Evolutionary conservation across 2,888 invertebrate genomes (phyloP).

Genomic region (Tetrapedia diversipes): DNA sequence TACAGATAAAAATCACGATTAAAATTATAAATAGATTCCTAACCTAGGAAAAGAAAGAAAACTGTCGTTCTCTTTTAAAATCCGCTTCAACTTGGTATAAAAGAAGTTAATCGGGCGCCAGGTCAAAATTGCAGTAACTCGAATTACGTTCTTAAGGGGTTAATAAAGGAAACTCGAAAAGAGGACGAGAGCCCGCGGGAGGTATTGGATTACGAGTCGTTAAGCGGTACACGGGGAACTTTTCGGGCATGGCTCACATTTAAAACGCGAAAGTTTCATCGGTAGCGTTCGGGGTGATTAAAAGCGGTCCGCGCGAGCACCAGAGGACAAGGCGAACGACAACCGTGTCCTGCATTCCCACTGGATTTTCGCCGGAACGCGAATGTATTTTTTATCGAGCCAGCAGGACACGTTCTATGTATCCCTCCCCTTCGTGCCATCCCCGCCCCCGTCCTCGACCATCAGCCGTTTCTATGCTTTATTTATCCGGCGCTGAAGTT

Average conservation of each 20-base stretch:
- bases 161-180: no score
- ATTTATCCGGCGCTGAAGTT: constrained; percentile 46
- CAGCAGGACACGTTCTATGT: not conserved
- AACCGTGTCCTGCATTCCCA: not conserved
- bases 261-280: constrained; percentile 18
- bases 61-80: no score
- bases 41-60: no score
- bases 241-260: not conserved
- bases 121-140: no score
- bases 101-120: no score
- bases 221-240: constrained; percentile 11
- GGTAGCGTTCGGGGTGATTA: constrained; percentile 13
- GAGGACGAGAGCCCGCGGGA: not conserved
- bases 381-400: constrained; percentile 20
- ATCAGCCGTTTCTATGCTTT: constrained; percentile 34
- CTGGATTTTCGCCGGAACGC: not conserved
- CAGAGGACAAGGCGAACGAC: not conserved
- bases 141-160: no score
- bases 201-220: constrained; percentile 15
- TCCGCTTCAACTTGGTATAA: no score
- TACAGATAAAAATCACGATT: no score
- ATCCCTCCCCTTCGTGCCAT: no score
- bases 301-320: not conserved
- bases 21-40: no score
- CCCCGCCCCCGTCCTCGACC: not conserved